Conservation (phyloP, 2,113 vertebrate species). For the Cranoglanis bouderius region DNA sequence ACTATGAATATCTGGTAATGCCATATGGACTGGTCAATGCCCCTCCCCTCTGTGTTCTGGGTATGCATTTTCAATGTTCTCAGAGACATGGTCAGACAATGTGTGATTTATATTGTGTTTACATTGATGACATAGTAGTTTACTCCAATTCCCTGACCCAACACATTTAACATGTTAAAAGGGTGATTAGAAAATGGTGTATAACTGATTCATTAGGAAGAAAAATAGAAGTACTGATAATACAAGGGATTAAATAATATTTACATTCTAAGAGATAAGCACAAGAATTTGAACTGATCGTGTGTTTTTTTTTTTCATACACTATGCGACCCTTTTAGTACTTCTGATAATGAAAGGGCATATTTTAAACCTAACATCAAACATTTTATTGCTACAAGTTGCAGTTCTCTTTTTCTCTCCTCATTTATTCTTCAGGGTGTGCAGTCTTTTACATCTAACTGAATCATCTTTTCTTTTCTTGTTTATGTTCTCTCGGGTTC, state of each 20-base stretch:
- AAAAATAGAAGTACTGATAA: background rate
- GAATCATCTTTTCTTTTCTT: background rate
- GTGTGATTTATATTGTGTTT: background rate
- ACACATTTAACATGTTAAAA: background rate
- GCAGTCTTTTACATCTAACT: background rate
- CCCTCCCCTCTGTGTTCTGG: background rate
- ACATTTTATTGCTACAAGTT: background rate
- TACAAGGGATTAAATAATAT: background rate
- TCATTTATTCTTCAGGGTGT: background rate
- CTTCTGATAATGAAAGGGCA: background rate
- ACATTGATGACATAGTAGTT: background rate
- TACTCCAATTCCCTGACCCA: background rate
- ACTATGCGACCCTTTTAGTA: background rate
- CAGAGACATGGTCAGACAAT: background rate
- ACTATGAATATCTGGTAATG: background rate
- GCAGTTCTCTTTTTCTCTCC: background rate
- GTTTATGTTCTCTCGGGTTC: background rate
- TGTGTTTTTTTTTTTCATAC: background rate
- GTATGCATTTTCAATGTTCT: background rate
- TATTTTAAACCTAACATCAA: background rate
- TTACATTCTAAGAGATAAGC: background rate
- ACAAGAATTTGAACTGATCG: background rate
- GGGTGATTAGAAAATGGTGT: background rate
- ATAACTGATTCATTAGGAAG: background rate
- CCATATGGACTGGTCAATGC: background rate